phyloP scores from a whole-genome alignment of 2,113 vertebrate species.

The Nicator chloris region DNA sequence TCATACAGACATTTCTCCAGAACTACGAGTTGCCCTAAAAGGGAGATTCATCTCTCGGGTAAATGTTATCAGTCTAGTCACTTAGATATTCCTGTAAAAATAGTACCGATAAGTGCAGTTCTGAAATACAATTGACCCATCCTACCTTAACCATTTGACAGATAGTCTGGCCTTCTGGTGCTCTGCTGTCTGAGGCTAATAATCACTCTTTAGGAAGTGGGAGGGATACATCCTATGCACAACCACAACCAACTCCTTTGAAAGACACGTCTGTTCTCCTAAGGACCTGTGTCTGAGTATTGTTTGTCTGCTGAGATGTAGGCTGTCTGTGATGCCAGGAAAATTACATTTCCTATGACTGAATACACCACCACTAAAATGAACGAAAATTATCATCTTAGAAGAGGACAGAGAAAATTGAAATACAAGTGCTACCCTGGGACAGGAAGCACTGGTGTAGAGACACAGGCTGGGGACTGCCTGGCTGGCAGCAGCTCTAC shows the following conservation, averaged over 20 bases:
- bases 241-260: background rate
- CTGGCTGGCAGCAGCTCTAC: background rate
- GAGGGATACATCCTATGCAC: background rate
- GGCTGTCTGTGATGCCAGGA: background rate
- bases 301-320: background rate
- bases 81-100: background rate
- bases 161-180: background rate
- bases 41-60: background rate
- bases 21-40: background rate
- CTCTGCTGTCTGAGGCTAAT: background rate
- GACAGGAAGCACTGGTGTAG: background rate
- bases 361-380: background rate
- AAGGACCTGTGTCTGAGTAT: background rate
- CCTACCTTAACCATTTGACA: background rate
- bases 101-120: background rate
- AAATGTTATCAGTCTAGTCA: background rate
- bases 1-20: background rate
- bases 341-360: background rate
- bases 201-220: background rate
- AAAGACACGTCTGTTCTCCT: background rate
- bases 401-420: background rate
- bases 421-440: rapidly evolving
- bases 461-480: background rate
- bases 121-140: background rate
- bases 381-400: background rate